Evolutionary conservation across 2,113 vertebrate genomes (phyloP), one percentile per base, ranked within the genome.

Genomic region (Orientallactaga bullata): DNA sequence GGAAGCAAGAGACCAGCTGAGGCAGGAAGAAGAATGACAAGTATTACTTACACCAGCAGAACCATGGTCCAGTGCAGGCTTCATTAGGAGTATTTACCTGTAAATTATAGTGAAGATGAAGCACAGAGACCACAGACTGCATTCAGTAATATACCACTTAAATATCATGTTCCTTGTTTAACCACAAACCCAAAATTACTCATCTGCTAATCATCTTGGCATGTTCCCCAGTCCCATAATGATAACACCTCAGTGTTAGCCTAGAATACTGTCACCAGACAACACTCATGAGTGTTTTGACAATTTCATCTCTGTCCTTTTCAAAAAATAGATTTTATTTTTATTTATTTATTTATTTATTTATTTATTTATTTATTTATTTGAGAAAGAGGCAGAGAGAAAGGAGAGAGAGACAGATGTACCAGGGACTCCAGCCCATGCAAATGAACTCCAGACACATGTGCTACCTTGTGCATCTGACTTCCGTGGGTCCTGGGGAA

Each of bases 121-220:
- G n/a, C 28, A 66, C 32, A 55, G 2, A 61, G 66, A 86, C 71
- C 42, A 17, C 32, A 24, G 30, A 84, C 47, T 63, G 30, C 58
- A 78, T 61, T 66, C 8, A 63, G 42, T 32, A 88, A 71, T 16
- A 17, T 26, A 10, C 35, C 63, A 58, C 47, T 74, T 76, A 39
- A 60, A 79, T 55, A 26, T 71, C 47, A 79, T 85, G 23, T 47
- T 90, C 82, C 68, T 86, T 80, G 37, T 37, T 85, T 82, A 88
- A 71, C 18, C 35, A 51, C 17, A 72, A 9, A 47, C 39, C 65
- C 63, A 88, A 32, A 72, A 85, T 72, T 47, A 23, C 63, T 63
- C 58, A 82, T 65, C 69, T 85, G 47, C 15, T 63, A 87, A 88
- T 58, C 37, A 18, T 77, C 15, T 63, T 35, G 37, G 60, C 28